Percentiles rank a stretch among this genome's conserved stretches.
phyloP scores from a whole-genome alignment of 1,140 invertebrate genomes.

The Danaus melanippus region DNA sequence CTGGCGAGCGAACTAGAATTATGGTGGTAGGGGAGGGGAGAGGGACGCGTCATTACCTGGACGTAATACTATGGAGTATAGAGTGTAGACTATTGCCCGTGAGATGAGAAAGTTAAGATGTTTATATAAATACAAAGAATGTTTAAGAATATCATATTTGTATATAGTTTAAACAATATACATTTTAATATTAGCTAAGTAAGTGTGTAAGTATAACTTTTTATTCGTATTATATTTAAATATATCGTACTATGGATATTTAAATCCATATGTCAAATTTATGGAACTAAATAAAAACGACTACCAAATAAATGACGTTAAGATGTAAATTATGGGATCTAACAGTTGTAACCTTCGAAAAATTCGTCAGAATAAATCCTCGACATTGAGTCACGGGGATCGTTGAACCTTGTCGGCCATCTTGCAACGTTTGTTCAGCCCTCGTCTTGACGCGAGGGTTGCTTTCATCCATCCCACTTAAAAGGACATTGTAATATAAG shows the following conservation, averaged over 20 bases:
- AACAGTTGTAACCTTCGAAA: conserved; percentile 8
- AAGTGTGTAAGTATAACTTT: too few species aligned
- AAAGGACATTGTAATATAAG: conserved; percentile 8
- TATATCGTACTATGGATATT: too few species aligned
- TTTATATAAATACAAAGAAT: too few species aligned
- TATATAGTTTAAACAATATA: too few species aligned
- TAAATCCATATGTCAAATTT: too few species aligned
- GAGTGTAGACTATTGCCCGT: conserved; percentile 52
- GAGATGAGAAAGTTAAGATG: conserved; percentile 9
- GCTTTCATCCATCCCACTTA: conserved; percentile 5
- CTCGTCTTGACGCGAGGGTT: conserved; percentile 20
- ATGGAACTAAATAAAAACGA: too few species aligned
- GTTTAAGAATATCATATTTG: too few species aligned
- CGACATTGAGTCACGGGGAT: conserved; percentile 43
- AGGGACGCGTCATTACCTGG: conserved; percentile 36
- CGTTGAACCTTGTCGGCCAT: conserved; percentile 52
- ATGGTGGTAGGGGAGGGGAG: conserved; percentile 11
- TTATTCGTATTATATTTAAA: too few species aligned
- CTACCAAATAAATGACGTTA: too few species aligned
- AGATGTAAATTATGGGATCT: too few species aligned
- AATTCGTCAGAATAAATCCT: conserved; percentile 39
- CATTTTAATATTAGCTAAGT: too few species aligned
- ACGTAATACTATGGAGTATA: conserved; percentile 48
- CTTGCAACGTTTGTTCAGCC: conserved; percentile 39
- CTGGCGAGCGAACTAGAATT: conserved; percentile 23